Base-by-base conservation (phyloP, 1,140 invertebrate genomes). In the Hypothenemus hampei region DNA sequence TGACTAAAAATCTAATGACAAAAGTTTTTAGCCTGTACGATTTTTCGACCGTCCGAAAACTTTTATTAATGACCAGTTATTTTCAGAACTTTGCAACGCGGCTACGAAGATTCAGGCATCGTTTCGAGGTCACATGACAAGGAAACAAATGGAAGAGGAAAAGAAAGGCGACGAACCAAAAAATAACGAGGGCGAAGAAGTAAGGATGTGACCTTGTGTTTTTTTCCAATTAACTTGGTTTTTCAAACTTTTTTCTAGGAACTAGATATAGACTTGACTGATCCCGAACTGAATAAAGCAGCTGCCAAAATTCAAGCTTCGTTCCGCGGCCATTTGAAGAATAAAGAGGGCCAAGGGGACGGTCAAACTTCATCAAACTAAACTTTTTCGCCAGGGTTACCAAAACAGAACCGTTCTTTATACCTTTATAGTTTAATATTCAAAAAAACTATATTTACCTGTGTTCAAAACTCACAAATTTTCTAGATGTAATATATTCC, bases 291-390 rank as follows among this genome's bases (percentile, higher is more conserved):
- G 46, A 85, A 93, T 73, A 91, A 93, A 70, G 92, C 91, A 4
- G 92, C 91, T 21, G 86, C 87, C 53, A 94, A 94, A 75, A 95
- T 95, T 49, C 92, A 95, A 72, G 90, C 91, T 24, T 90, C 89
- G 35, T 94, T 94, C 81, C 81, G 89, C 44, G 91, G 91, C 36
- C 90, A 93, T 74, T 89, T 91, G 73, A 84, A 83, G 19, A 88
- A 90, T 70, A 91, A 91, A 72, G 87, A 90, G 31, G 54, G 67
- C 31, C 56, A 69, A 23, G 52, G 57, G 37, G 65, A 41, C 8
- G 45, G 19, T n/a, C 3, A 45, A 10, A 39, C 19, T 23, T 50
- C 29, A 47, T n/a, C 40, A 47, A 36, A 46, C 15, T 16, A 20
- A 36, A 20, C 16, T 16, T n/a, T 21, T 20, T 31, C 13, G 10